A percentile compares a stretch with the other conserved stretches of the same genome.
phyloP scores from a whole-genome alignment of 2,797 vertebrate genomes.

The Lycodopsis pacificus region DNA sequence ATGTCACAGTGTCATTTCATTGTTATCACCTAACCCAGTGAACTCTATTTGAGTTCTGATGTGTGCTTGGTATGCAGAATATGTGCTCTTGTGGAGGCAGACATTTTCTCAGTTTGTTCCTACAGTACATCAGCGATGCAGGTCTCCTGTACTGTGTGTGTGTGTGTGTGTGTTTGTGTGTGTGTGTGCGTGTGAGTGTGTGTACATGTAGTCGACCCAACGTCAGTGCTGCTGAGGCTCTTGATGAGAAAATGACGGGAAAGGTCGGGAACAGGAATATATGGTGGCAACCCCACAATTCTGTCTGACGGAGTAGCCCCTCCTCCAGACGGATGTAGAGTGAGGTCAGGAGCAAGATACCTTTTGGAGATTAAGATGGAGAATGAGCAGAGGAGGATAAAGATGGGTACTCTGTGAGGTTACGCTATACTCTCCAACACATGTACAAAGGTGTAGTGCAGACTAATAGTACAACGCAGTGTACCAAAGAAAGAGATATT shows the following conservation, averaged over 20 bases:
- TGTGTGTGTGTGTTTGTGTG: background rate
- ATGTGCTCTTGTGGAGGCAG: background rate
- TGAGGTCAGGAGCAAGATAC: constrained; percentile 11
- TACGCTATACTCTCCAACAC: background rate
- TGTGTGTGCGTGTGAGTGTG: background rate
- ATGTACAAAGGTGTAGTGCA: background rate
- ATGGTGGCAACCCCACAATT: constrained; percentile 22
- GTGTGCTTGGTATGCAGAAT: background rate
- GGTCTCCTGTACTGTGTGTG: constrained; percentile 19
- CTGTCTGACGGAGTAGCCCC: constrained; percentile 16
- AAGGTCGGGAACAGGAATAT: constrained; percentile 30
- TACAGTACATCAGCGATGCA: constrained; percentile 18
- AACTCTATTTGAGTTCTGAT: constrained; percentile 32
- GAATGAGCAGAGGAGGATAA: constrained; percentile 16
- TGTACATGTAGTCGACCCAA: background rate
- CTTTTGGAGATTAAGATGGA: background rate
- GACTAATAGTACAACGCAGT: background rate
- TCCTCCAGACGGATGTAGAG: constrained; percentile 17
- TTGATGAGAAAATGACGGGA: constrained; percentile 54
- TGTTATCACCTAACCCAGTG: constrained; percentile 9
- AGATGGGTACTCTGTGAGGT: constrained; percentile 15
- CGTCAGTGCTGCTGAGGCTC: constrained; percentile 29
- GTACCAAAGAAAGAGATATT: background rate
- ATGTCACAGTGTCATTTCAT: constrained; percentile 17
- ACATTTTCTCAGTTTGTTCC: constrained; percentile 23